These are phyloP conservation scores for Drosophila limbata DNA, from an alignment of 2,888 invertebrate species.

Conservation along the genomic window DNA sequence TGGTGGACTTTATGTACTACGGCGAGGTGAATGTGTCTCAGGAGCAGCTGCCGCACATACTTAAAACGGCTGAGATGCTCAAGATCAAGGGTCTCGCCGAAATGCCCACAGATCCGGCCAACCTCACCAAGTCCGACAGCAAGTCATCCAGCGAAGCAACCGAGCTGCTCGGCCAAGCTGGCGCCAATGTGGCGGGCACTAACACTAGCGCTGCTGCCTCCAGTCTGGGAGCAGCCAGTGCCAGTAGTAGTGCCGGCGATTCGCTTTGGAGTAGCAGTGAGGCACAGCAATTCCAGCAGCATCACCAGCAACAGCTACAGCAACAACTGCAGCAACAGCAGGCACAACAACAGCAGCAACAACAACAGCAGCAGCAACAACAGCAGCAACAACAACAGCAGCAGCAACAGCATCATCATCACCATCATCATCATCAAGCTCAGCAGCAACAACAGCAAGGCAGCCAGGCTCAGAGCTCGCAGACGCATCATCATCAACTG, in stretches of 20 bases:
- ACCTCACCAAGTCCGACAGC: conserved; percentile 90
- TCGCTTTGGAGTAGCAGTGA: conserved; percentile 86
- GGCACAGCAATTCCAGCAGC: conserved; percentile 86
- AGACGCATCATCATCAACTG: conserved; percentile 87
- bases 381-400: conserved; percentile 78
- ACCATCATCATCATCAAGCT: conserved; percentile 76
- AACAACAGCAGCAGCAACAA: conserved; percentile 85
- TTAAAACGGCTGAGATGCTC: conserved; percentile 93
- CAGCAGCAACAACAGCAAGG: conserved; percentile 88
- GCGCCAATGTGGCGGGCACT: conserved; percentile 73
- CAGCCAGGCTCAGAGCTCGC: conserved; percentile 87
- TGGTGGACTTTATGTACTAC: conserved; percentile 97
- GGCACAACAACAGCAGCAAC: conserved; percentile 87
- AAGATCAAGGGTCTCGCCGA: conserved; percentile 96
- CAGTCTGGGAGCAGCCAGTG: conserved; percentile 72
- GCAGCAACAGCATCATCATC: conserved; percentile 76
- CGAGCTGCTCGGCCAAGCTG: conserved; percentile 86
- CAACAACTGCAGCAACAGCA: conserved; percentile 87
- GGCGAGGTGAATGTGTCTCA: conserved; percentile 97
- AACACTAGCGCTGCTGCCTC: conserved; percentile 73
- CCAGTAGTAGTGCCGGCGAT: conserved; percentile 85
- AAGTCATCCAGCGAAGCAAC: conserved; percentile 86
- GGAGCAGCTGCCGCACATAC: conserved; percentile 92
- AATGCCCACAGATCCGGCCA: conserved; percentile 92
- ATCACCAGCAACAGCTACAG: conserved; percentile 87